phyloP scores from a whole-genome alignment of 2,797 vertebrate genomes.

The Melopsittacus undulatus region DNA sequence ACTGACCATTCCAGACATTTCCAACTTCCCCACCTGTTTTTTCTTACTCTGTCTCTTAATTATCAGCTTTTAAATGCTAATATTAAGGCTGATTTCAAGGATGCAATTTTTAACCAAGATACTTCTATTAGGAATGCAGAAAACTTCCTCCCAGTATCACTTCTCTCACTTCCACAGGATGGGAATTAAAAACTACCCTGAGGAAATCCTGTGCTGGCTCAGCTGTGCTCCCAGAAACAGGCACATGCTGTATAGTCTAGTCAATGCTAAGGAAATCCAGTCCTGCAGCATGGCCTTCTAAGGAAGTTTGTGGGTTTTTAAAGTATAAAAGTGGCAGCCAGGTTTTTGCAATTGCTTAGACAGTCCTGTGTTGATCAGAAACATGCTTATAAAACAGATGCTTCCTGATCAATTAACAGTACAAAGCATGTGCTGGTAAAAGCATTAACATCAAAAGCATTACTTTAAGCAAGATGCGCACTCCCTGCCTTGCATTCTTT shows the following conservation, averaged over 20 bases:
- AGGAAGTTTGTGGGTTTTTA: background rate
- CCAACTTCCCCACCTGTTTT: background rate
- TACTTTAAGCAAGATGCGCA: background rate
- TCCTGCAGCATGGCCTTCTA: background rate
- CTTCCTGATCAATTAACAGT: background rate
- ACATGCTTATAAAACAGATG: background rate
- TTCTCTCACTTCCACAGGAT: background rate
- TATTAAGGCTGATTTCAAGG: background rate
- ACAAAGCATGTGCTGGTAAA: background rate
- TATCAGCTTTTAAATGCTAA: background rate
- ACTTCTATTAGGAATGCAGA: background rate
- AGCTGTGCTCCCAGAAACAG: background rate
- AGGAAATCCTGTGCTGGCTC: background rate
- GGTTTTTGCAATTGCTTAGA: background rate
- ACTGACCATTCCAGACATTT: background rate
- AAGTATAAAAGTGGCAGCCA: background rate
- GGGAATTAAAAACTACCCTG: background rate
- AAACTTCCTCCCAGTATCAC: background rate
- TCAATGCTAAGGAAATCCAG: background rate
- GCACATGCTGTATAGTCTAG: fast-evolving
- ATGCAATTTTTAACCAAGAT: background rate
- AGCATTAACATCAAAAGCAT: background rate
- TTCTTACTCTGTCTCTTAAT: background rate
- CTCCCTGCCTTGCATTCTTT: background rate
- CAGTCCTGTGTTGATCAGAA: background rate